Conservation (phyloP, 1,140 invertebrate genomes). For the Tetramorium parvispinum region DNA sequence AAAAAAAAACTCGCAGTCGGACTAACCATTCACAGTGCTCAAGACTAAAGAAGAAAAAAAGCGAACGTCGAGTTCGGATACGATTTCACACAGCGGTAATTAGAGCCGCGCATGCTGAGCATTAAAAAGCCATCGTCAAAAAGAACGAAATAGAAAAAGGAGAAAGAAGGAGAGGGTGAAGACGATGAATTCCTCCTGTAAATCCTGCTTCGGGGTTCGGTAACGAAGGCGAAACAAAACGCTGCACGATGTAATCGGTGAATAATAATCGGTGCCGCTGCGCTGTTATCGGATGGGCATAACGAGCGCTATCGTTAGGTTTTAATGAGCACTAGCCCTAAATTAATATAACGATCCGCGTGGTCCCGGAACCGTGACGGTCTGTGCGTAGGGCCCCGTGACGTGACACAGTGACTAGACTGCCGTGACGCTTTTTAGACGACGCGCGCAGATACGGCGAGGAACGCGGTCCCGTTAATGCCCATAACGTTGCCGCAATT, state of each 20-base stretch:
- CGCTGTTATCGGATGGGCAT: conserved; percentile 69
- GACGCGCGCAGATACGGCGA: background rate
- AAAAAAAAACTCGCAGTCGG: background rate
- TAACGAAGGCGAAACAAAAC: conserved; percentile 74
- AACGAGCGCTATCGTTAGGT: conserved; percentile 74
- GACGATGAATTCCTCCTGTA: conserved; percentile 49
- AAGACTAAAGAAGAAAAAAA: background rate
- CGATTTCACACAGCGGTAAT: conserved; percentile 49
- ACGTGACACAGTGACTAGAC: conserved; percentile 60
- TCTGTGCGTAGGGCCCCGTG: conserved; percentile 44
- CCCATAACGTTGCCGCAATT: conserved; percentile 47
- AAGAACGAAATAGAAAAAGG: background rate
- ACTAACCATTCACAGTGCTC: background rate
- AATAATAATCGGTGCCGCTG: conserved; percentile 68
- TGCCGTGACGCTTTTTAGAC: conserved; percentile 59
- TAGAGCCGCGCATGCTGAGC: conserved; percentile 28
- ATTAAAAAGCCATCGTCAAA: conserved; percentile 37
- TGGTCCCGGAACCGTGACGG: conserved; percentile 57
- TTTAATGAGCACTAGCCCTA: conserved; percentile 74
- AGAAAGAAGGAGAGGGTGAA: background rate
- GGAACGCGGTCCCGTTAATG: conserved; percentile 33
- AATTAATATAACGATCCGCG: conserved; percentile 73
- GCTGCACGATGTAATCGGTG: conserved; percentile 69
- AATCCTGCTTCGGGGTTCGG: conserved; percentile 62
- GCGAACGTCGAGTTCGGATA: background rate